Evolutionary conservation across 1,140 invertebrate genomes (phyloP), one percentile per base, ranked within the genome.

Genomic region (Heliothis virescens): DNA sequence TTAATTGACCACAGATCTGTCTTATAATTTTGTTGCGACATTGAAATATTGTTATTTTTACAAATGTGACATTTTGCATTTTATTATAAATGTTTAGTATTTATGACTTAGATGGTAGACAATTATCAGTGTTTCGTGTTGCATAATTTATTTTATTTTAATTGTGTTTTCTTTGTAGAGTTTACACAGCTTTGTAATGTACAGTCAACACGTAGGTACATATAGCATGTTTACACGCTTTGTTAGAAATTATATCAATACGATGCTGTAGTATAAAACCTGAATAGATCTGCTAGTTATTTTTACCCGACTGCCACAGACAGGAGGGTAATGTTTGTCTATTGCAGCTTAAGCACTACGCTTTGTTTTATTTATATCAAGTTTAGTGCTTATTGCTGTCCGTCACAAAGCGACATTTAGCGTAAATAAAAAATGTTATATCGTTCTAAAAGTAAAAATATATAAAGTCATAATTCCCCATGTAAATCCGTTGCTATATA

Each of bases 121-220:
- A 65, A 21, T n/a, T n/a, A n/a, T 82, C 82, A 75, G 69, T 83
- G 78, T 86, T 90, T 91, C 91, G 82, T 91, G 89, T 92, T 93
- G 89, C 91, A 86, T 93, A 92, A 94, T 91, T 92, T 92, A 93
- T 91, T 91, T 73, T 89, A 89, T 91, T 92, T 91, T 91, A 87
- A 90, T 79, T 83, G 85, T 87, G 88, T 92, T 92, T 90, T 89
- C 79, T 87, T 86, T 89, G 83, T 80, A 89, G 87, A 88, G 87
- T 90, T 87, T 90, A 89, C 86, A 85, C 67, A 75, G 88, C 89
- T 91, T 91, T 91, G 90, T 26, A 26, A 26, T 26, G 21, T 93
- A 90, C 86, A 91, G 86, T 76, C 13, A 87, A 84, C 80, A 82
- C 84, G 83, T 65, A 83, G 79, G 53, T 73, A 79, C 71, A 72